These are phyloP conservation scores for Cerastis leucographa DNA, from an alignment of 2,888 invertebrate species.

Conservation along the genomic window DNA sequence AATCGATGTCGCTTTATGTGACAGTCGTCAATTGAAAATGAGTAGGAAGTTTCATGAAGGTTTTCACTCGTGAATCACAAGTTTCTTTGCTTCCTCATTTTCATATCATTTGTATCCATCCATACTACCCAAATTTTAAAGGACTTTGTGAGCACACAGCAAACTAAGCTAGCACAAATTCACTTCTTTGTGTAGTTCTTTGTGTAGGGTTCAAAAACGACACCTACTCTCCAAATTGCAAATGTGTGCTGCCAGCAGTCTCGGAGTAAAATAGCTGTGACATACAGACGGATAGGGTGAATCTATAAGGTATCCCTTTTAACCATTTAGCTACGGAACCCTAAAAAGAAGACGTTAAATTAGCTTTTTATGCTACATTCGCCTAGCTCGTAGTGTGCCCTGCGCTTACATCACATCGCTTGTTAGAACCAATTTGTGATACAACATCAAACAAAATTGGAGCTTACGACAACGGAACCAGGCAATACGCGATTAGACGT, in stretches of 20 bases:
- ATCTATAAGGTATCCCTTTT: neutral
- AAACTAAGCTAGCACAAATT: neutral
- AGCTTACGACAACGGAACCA: conserved; percentile 58
- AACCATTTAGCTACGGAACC: neutral
- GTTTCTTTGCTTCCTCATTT: neutral
- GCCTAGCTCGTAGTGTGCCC: conserved; percentile 9
- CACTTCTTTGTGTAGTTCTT: no score
- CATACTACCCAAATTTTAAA: neutral
- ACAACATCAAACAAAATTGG: conserved; percentile 53
- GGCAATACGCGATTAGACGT: conserved; percentile 48
- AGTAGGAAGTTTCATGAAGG: neutral
- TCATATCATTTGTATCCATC: neutral
- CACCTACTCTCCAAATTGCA: neutral
- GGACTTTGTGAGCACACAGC: neutral
- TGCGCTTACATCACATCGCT: conserved; percentile 34
- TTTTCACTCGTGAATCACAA: neutral
- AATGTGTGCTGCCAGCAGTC: neutral
- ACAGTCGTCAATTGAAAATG: neutral
- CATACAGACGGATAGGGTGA: neutral
- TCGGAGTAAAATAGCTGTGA: neutral
- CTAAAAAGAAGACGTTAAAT: neutral
- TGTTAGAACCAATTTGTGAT: conserved; percentile 59
- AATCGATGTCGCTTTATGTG: neutral
- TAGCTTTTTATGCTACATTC: neutral
- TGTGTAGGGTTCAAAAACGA: no score